Percentiles rank a stretch among this genome's conserved stretches.
These are phyloP conservation scores for Bombus waltoni DNA, from an alignment of 1,140 invertebrate species.

Conservation along the genomic window DNA sequence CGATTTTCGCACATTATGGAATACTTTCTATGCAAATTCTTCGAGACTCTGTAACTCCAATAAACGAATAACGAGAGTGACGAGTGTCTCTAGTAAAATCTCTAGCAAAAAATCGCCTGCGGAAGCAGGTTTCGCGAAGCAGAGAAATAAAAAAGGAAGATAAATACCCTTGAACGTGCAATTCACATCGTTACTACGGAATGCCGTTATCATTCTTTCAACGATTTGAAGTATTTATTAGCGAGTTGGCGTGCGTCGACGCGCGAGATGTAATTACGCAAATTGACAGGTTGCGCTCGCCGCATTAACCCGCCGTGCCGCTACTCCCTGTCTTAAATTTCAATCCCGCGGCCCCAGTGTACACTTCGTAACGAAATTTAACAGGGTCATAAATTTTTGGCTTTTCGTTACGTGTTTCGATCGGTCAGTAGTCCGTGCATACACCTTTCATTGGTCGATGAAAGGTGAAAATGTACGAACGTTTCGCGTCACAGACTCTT, in stretches of 20 bases:
- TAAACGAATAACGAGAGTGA: background rate
- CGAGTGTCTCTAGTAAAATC: too few species aligned
- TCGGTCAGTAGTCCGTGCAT: background rate
- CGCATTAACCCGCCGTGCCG: conserved; percentile 40
- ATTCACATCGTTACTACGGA: conserved; percentile 42
- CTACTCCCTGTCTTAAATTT: conserved; percentile 44
- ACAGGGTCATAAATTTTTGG: conserved; percentile 38
- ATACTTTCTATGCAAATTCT: background rate
- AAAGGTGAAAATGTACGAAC: background rate
- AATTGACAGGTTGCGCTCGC: conserved; percentile 58
- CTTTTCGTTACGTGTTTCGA: conserved; percentile 26
- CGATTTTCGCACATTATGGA: background rate
- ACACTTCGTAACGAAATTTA: conserved; percentile 46
- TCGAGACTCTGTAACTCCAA: background rate
- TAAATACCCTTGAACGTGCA: background rate
- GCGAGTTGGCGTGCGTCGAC: conserved; percentile 44
- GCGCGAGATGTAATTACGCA: conserved; percentile 56
- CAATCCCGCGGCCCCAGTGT: conserved; percentile 41
- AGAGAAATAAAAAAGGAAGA: background rate
- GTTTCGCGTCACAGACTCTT: background rate
- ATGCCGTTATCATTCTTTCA: conserved; percentile 46
- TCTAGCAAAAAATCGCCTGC: too few species aligned
- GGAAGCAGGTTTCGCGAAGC: background rate
- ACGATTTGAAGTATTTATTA: conserved; percentile 54
- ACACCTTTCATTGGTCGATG: background rate